Base-by-base conservation (phyloP, 2,113 vertebrate species). In the Ameiurus melas region DNA sequence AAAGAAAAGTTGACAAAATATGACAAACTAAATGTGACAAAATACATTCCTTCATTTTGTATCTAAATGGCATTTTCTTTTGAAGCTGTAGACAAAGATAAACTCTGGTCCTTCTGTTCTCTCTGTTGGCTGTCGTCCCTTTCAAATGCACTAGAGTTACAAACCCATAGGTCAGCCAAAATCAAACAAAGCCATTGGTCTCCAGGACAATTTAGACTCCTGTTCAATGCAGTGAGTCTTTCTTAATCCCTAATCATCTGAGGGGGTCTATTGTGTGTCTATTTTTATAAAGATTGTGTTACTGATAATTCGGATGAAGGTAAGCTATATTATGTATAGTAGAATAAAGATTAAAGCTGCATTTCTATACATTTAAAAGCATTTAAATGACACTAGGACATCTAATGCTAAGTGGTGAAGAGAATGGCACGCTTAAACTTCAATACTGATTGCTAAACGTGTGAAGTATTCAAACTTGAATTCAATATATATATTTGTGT, bases 101-200 rank as follows among this genome's bases (percentile, higher is more conserved):
- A 60, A 55, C 78, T 60, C 55, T 71, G 25, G 64, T 55, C 86
- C 36, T 39, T 73, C 19, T 70, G 19, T 51, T 82, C 30, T 51
- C 83, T 47, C 60, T 57, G 30, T 4, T n/a, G 60, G 43, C 62
- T 81, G 17, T 33, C 30, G 51, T 8, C 14, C 30, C 51, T 82
- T 71, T 82, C 64, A 82, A 58, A 51, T 87, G 60, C 77, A 68
- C 64, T 87, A 83, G 79, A 82, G 51, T 86, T 86, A 79, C 85
- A 86, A 79, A 60, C 51, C 68, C 36, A 64, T 81, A 87, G 85
- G 85, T 57, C 64, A 70, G 51, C 78, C 86, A 57, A 87, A 33
- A 57, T 83, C 70, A 33, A 53, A 81, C 70, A 33, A 53, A 81
- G 77, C 60, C 62, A 39, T 2, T 68, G 30, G 62, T 86, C 47